Base-by-base conservation (phyloP, 2,888 invertebrate genomes). In the Hyles lineata region DNA sequence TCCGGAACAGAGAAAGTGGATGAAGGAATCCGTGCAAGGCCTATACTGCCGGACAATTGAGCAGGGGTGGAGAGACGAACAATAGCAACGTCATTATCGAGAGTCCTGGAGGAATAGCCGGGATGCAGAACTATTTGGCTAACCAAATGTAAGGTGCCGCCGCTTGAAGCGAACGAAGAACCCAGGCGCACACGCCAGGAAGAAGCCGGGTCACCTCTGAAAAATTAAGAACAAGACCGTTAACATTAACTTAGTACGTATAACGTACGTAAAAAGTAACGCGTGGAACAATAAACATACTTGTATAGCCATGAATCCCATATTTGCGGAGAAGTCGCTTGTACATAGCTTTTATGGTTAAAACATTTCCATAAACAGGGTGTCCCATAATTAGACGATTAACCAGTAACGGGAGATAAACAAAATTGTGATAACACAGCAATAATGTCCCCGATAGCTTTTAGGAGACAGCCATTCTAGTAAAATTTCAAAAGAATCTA, bases 111-210 rank as follows among this genome's bases (percentile, higher is more conserved):
- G 63, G 72, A 74, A 83, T 87, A 90, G 0, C 67, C 0, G 0
- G 76, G 61, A 80, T 90, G 89, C 0, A 82, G 0, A 17, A 79
- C 52, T 58, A 89, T 29, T 17, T 61, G 70, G 11, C 76, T 62
- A 15, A 87, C 84, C 2, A 5, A 0, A 72, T 84, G 77, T 0
- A 73, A 1, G 15, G 72, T 70, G 17, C 88, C 89, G 3, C 87
- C 89, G 52, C 74, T 77, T 2, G 80, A 79, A 0, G 80, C 79
- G 0, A 73, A 72, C 0, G 83, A 77, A 0, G 82, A 79, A 5
- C 86, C 90, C 17, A 90, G 82, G 0, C 70, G 76, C 3, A 86
- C 88, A 6, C 84, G 85, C 89, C 90, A 90, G 2, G 78, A 70
- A 1, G 50, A 3, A 0, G 83, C 25, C 1, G 0, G 0, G 76